Evolutionary conservation across 2,888 invertebrate genomes (phyloP).

Genomic region (Steinernema carpocapsae): DNA sequence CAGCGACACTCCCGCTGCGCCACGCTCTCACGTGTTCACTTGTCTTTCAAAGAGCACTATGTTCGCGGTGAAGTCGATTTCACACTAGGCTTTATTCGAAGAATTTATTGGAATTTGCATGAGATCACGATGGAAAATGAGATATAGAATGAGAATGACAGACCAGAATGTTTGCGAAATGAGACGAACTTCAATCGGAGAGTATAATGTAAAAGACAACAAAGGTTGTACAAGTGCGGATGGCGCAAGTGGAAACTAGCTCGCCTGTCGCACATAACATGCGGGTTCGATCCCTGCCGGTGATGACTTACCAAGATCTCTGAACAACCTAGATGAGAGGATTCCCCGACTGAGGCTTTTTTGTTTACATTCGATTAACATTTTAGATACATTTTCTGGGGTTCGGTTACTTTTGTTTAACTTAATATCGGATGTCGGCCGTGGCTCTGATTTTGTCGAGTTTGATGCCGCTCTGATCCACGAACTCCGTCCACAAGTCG

Average conservation of each 20-base stretch:
- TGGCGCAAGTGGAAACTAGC: background rate
- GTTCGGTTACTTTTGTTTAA: too few species aligned
- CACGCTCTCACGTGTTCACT: background rate
- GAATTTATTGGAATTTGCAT: background rate
- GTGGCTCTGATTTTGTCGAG: too few species aligned
- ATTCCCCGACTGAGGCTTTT: constrained; percentile 29
- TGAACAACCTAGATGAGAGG: background rate
- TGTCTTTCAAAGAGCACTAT: background rate
- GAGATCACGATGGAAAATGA: background rate
- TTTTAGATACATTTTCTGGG: too few species aligned
- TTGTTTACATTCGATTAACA: background rate
- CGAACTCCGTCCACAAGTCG: too few species aligned
- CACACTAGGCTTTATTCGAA: background rate
- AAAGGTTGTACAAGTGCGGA: background rate
- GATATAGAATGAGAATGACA: background rate
- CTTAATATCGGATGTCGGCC: too few species aligned
- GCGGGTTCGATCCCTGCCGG: constrained; percentile 1
- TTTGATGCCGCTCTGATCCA: too few species aligned
- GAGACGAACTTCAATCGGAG: too few species aligned
- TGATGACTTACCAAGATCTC: constrained; percentile 28
- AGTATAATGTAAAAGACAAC: too few species aligned
- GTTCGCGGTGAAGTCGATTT: background rate
- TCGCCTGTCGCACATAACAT: background rate
- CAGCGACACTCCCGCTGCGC: background rate
- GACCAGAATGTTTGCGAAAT: background rate